Evolutionary conservation across 2,797 vertebrate species (phyloP), one percentile per base, ranked within the genome.

Genomic region (Gadopsis bispinosus): DNA sequence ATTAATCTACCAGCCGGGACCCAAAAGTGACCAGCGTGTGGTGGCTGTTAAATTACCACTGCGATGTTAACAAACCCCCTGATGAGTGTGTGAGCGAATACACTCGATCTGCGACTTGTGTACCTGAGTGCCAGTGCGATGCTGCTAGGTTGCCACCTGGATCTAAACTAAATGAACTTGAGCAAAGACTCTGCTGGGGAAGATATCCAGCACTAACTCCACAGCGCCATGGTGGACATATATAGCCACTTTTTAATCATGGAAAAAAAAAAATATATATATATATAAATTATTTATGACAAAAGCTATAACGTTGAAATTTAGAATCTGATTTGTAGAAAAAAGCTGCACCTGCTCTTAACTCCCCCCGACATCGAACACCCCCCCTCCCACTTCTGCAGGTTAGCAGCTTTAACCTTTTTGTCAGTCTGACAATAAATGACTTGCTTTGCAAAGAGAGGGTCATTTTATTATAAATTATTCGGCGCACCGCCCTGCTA

Each of bases 301-400:
- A 60, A 79, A 17, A 20, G 48, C 77, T n/a, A 69, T 77, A 76
- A 84, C 43, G 75, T 67, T 45, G 22, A 75, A 59, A 75, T 77
- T 64, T 60, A 81, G 5, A 45, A 81, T 77, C 19, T 22, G 17
- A 56, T 80, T 94, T 93, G 94, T 91, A 89, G 86, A 88, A 47
- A 80, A 41, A 73, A 84, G 89, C 90, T 92, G 76, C 88, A 74
- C 93, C 93, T 90, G 93, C 92, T 89, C 90, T 84, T 91, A 86
- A 70, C 69, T 61, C 39, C 58, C 73, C 54, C 35, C 11, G 73
- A 51, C 77, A 81, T 41, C 22, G 26, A 50, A 75, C 59, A 6
- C 33, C 43, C 63, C 10, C 53, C 0, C 9, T 47, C 72, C 54
- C 53, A 47, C 26, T 26, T 26, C 37, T 91, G 93, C 88, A 91